A percentile compares a stretch with the other conserved stretches of the same genome.
Conservation (phyloP, 2,113 vertebrate species). For the Podarcis cretensis region DNA sequence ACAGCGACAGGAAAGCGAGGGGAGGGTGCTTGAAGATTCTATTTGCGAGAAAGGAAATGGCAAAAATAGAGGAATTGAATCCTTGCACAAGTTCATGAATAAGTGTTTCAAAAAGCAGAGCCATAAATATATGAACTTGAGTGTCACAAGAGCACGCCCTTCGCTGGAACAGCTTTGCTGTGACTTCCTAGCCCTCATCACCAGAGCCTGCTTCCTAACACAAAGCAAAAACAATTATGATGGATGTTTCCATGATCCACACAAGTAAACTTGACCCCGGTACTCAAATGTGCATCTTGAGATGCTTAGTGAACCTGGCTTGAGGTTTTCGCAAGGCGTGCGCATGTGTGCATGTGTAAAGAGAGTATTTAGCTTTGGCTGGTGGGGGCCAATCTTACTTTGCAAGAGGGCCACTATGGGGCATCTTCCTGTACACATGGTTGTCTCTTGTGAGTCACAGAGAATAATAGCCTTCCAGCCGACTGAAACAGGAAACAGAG, state of each 20-base stretch:
- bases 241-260: background rate
- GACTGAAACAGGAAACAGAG: background rate
- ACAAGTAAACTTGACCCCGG: background rate
- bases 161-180: background rate
- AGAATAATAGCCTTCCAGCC: background rate
- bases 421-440: too few relatives aligned
- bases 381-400: background rate
- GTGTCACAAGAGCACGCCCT: background rate
- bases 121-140: slow-evolving; percentile 22
- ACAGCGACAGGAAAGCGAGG: slow-evolving; percentile 52
- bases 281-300: background rate
- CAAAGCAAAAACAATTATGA: background rate
- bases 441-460: too few relatives aligned
- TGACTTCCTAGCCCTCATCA: background rate
- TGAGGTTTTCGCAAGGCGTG: background rate
- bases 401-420: background rate
- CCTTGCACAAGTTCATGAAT: slow-evolving; percentile 37
- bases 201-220: too few relatives aligned
- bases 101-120: slow-evolving; percentile 23
- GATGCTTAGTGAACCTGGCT: background rate
- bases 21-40: slow-evolving; percentile 34
- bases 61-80: slow-evolving; percentile 61
- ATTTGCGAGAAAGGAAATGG: slow-evolving; percentile 58
- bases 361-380: background rate
- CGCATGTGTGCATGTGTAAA: background rate